Conservation (phyloP, 2,888 invertebrate species). For the Rhamphomyia laevipes region DNA sequence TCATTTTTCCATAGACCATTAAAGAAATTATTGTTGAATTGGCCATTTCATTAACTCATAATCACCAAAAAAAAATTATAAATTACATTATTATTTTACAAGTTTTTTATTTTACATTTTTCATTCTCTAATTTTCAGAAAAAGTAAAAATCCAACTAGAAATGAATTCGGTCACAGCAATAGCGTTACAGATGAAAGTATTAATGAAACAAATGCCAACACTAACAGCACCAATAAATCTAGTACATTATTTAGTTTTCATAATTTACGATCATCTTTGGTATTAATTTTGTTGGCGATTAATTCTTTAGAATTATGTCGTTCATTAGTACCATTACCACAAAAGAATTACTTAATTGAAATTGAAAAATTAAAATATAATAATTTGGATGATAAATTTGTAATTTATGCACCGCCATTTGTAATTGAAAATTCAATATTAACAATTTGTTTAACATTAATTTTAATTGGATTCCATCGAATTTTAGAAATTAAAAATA, state of each 20-base stretch:
- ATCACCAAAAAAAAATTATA: too few relatives aligned
- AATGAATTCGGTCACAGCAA: too few relatives aligned
- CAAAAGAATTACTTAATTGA: neutral
- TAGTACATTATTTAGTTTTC: constrained; percentile 31
- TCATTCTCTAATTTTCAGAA: too few relatives aligned
- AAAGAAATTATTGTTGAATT: too few relatives aligned
- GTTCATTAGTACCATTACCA: constrained; percentile 25
- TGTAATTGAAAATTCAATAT: constrained; percentile 26
- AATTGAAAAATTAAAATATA: constrained; percentile 2
- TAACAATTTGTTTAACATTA: constrained; percentile 27
- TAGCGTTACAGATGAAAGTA: too few relatives aligned
- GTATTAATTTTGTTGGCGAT: constrained; percentile 28
- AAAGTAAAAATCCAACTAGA: too few relatives aligned
- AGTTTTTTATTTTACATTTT: too few relatives aligned
- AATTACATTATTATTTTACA: too few relatives aligned
- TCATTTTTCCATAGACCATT: too few relatives aligned
- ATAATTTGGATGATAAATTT: constrained; percentile 1
- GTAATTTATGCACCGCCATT: constrained; percentile 20
- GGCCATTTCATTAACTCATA: too few relatives aligned
- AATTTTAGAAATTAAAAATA: constrained; percentile 29
- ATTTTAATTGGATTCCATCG: constrained; percentile 32
- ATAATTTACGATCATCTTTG: constrained; percentile 32
- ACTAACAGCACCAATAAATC: neutral
- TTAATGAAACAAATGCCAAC: too few relatives aligned
- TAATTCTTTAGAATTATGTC: constrained; percentile 31